A percentile compares a stretch with the other conserved stretches of the same genome.
These are phyloP conservation scores for Chrysolina oricalcia DNA, from an alignment of 2,888 invertebrate species.

Conservation along the genomic window DNA sequence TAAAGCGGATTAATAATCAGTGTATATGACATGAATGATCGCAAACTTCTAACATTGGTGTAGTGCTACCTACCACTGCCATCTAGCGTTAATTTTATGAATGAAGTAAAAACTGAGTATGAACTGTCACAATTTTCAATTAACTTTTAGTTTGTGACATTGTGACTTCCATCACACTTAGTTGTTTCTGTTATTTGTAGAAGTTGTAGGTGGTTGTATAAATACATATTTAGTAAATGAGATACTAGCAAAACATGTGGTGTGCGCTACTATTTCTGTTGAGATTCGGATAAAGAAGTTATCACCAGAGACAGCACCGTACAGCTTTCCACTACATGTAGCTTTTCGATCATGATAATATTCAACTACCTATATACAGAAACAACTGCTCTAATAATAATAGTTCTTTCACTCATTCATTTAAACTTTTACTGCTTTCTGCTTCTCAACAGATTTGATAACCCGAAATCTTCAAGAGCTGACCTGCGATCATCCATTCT, in stretches of 20 bases:
- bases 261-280: conserved; percentile 3
- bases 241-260: neutral
- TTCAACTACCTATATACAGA: neutral
- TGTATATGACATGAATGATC: neutral
- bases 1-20: neutral
- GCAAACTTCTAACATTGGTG: neutral
- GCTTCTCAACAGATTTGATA: too few relatives aligned
- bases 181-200: too few relatives aligned
- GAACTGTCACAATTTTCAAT: neutral
- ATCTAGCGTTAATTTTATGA: conserved; percentile 9
- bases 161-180: too few relatives aligned
- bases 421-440: too few relatives aligned
- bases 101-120: neutral
- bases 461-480: neutral
- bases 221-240: neutral
- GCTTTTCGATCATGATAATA: neutral
- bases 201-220: too few relatives aligned
- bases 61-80: conserved; percentile 16
- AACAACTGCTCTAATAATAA: neutral
- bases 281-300: neutral
- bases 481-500: conserved; percentile 3
- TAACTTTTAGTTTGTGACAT: neutral
- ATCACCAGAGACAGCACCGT: conserved; percentile 1
- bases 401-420: too few relatives aligned
- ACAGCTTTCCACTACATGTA: conserved; percentile 7